Base-by-base conservation (phyloP, 1,140 invertebrate genomes). In the Apis cerana region DNA sequence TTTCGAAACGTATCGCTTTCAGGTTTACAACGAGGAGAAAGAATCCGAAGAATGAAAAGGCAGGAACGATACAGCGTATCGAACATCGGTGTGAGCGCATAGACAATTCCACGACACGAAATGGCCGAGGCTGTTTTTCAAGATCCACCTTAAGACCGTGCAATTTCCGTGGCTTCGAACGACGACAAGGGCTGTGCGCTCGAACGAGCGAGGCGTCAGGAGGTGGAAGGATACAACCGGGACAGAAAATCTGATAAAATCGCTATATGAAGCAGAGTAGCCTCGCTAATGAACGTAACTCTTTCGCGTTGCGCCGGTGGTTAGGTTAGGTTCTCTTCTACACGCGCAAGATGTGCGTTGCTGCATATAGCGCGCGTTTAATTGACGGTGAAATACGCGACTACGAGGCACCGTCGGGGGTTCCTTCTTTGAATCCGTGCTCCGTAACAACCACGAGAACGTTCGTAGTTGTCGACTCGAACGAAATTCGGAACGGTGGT, bases 351-450 rank as follows among this genome's bases (percentile, higher is more conserved):
- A 83, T 19, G 61, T 65, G 62, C 65, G 80, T 75, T 65, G 84
- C 58, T 74, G 70, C 64, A 27, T 86, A 80, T 43, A 84, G 75
- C 33, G 69, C 80, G 69, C 80, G 79, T 87, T 87, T 92, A 92
- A 92, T 90, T 92, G 89, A 91, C 90, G 90, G 67, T 88, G 87
- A 91, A 89, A 89, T 87, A 86, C 84, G 85, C 80, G 85, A 78
- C 54, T 64, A 71, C 75, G 59, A 76, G 78, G 82, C 83, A 77
- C 76, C n/a, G 54, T 67, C 68, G 84, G 80, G 82, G 80, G 84
- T 87, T 87, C 81, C 80, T 89, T 88, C 86, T 76, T 43, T 65
- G 15, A 23, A 77, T 54, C 54, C 70, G 19, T 15, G 27, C 64
- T 17, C 21, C 50, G 27, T 43, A 67, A 43, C 27, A 80, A 48